Evolutionary conservation across 2,888 invertebrate species (phyloP).

Genomic region (Noctua fimbriata): DNA sequence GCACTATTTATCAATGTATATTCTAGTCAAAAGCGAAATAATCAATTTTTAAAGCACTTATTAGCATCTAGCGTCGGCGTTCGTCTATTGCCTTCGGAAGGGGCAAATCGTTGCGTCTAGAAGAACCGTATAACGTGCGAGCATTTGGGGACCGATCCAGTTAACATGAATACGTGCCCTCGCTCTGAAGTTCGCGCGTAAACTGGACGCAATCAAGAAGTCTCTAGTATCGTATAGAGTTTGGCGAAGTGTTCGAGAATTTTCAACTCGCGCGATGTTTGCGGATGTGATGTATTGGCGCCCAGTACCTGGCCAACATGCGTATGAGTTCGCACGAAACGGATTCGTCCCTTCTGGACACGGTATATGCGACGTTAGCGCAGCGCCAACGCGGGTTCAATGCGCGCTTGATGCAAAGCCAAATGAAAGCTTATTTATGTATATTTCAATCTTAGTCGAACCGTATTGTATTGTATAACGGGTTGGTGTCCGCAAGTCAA

Average conservation of each 20-base stretch:
- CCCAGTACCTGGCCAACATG: neutral
- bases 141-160: no score
- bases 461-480: no score
- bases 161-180: no score
- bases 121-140: no score
- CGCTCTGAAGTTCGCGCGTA: no score
- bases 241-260: no score
- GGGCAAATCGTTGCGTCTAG: no score
- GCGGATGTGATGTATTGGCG: neutral
- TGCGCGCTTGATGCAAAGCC: neutral
- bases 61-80: neutral
- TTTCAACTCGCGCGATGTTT: no score
- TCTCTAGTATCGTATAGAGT: no score
- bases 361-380: neutral
- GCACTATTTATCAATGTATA: neutral
- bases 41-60: neutral
- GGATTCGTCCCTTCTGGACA: neutral
- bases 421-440: neutral
- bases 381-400: neutral
- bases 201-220: no score
- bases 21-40: conserved; percentile 15
- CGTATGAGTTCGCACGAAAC: neutral
- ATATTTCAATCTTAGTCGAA: neutral
- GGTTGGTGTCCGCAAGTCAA: no score
- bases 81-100: neutral